Evolutionary conservation across 2,888 invertebrate species (phyloP).

Genomic region (Capitulum mitella): DNA sequence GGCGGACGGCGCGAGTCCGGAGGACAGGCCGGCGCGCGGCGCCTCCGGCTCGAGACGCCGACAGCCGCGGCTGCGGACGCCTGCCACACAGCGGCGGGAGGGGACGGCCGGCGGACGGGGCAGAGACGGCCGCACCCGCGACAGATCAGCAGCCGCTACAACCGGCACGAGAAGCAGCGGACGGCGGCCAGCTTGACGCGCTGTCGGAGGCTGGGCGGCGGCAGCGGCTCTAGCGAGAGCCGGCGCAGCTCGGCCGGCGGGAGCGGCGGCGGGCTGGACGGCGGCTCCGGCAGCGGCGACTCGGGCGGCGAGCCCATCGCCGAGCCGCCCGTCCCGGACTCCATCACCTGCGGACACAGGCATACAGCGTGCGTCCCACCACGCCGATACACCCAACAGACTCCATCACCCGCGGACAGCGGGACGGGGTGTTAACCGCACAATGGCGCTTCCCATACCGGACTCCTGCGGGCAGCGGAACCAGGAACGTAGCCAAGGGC

Average conservation of each 20-base stretch:
- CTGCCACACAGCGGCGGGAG: constrained; percentile 66
- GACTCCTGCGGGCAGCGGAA: too few species aligned
- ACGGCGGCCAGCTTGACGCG: background rate
- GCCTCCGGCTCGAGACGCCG: too few species aligned
- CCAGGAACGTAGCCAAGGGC: too few species aligned
- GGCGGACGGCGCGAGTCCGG: too few species aligned
- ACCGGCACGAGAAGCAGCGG: background rate
- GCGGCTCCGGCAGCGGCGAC: background rate
- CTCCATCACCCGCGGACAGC: too few species aligned
- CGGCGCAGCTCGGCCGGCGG: too few species aligned
- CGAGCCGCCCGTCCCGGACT: background rate
- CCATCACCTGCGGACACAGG: background rate
- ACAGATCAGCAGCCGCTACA: too few species aligned
- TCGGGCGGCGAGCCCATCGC: background rate
- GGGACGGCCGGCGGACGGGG: too few species aligned
- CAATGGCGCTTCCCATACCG: too few species aligned
- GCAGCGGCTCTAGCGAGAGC: constrained; percentile 26
- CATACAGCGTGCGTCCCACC: background rate
- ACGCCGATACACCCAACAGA: background rate
- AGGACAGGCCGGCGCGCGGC: too few species aligned
- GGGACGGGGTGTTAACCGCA: too few species aligned
- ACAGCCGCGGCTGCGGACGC: constrained; percentile 66
- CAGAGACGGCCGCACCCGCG: too few species aligned
- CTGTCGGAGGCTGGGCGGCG: background rate
- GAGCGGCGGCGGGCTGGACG: background rate